Evolutionary conservation across 2,113 vertebrate species (phyloP), one percentile per base, ranked within the genome.

Genomic region (Galeopterus variegatus): DNA sequence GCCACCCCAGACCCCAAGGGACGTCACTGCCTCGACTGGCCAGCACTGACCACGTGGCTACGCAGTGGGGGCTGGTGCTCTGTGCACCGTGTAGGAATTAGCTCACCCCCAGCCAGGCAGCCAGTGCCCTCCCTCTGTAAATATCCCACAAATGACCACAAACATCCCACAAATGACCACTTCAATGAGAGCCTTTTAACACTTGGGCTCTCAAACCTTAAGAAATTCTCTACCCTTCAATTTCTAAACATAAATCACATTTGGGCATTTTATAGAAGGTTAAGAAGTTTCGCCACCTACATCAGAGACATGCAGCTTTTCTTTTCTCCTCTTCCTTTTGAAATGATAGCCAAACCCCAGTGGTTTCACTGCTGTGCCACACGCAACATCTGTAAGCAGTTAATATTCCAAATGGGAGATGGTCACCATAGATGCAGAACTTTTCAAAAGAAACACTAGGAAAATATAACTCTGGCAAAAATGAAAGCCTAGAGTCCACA

Each of bases 361-460:
- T 0, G n/a, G 97, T 98, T 98, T 95, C 88, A 36, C 90, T 94
- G 88, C 98, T 90, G 73, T 97, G 94, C 98, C 96, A 97, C 96
- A 93, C 41, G 80, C 96, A 98, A 98, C 98, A 99, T 99, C 98
- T 99, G 98, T 92, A 98, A 98, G 98, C 97, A 98, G 97, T 99
- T 99, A 99, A 98, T 98, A 98, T 98, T 97, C 94, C 98, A 98
- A 99, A 99, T 98, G 96, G 98, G 97, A 98, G 98, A 98, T 88
- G 95, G 98, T 98, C 98, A 98, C 98, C 97, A 94, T 98, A 98
- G 98, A 98, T 95, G 97, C 94, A 98, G 97, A 95, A 95, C 96
- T 98, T 98, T 98, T 97, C 76, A 98, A 98, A 98, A 98, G 97
- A 98, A 98, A 98, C 94, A 98, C 91, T 62, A 96, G 97, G 97